Evolutionary conservation across 23 tunicate species (phyloP).

Genomic region (Corella eumyota): DNA sequence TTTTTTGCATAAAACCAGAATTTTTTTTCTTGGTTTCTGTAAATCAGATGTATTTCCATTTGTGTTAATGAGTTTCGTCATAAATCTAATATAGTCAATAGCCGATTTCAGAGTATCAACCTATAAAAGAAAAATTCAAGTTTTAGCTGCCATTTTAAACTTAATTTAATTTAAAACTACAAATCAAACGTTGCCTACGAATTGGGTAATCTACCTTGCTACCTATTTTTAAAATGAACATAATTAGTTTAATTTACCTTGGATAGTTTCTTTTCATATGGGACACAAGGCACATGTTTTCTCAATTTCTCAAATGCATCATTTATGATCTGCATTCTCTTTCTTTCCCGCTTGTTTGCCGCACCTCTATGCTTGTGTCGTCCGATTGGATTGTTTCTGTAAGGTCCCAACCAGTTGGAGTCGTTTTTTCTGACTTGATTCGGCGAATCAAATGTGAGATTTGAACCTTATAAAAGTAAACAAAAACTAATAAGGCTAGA

Average conservation of each 20-base stretch:
- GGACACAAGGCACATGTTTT: conserved; percentile 49
- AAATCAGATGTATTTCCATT: conserved; percentile 14
- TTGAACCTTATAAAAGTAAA: too few species aligned
- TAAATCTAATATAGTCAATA: conserved; percentile 68
- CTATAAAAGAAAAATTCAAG: too few species aligned
- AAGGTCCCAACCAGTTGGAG: too few species aligned
- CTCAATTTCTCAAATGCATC: conserved; percentile 77
- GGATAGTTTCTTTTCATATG: conserved; percentile 69
- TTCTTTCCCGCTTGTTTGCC: conserved; percentile 72
- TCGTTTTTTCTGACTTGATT: too few species aligned
- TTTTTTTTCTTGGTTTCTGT: conserved; percentile 17
- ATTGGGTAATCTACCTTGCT: neutral
- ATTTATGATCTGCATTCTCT: conserved; percentile 74
- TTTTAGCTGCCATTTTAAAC: too few species aligned
- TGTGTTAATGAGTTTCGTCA: conserved; percentile 50
- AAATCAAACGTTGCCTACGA: too few species aligned
- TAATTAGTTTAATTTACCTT: conserved; percentile 26
- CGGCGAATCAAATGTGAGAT: too few species aligned
- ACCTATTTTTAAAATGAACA: neutral
- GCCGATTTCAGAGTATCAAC: conserved; percentile 82
- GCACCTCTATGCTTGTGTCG: conserved; percentile 40
- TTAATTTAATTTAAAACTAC: too few species aligned
- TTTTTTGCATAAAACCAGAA: conserved; percentile 13
- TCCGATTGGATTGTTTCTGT: too few species aligned
- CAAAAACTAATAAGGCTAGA: too few species aligned